These are phyloP conservation scores for Cossypha caffra DNA, from an alignment of 2,797 vertebrate species.

Conservation along the genomic window DNA sequence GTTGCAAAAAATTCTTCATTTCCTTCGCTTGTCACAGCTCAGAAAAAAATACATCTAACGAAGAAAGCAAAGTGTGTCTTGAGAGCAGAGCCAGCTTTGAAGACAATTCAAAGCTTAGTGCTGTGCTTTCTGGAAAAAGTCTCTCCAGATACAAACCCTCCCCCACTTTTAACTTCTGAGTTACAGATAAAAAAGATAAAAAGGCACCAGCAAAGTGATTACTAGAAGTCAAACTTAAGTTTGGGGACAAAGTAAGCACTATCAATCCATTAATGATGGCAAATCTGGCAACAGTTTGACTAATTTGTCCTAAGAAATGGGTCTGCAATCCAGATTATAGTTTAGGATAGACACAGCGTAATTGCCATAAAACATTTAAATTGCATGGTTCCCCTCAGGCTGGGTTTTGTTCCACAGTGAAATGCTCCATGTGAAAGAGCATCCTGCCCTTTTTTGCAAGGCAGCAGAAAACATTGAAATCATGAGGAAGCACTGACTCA, in stretches of 20 bases:
- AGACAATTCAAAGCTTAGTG: not conserved
- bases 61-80: not conserved
- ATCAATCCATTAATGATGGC: not conserved
- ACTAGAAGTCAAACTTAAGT: not conserved
- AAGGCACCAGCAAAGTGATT: not conserved
- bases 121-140: not conserved
- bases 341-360: not conserved
- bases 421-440: not conserved
- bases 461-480: not conserved
- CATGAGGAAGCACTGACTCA: not conserved
- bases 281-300: not conserved
- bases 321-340: not conserved
- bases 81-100: conserved; percentile 23
- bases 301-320: not conserved
- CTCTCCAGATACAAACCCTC: not conserved
- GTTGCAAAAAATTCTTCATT: not conserved
- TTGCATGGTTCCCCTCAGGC: not conserved
- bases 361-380: not conserved
- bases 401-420: not conserved
- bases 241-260: not conserved
- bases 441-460: not conserved
- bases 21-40: not conserved
- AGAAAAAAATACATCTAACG: not conserved
- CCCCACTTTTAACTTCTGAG: not conserved
- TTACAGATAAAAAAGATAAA: not conserved